Conservation (phyloP, 2,888 invertebrate genomes). For the Aspidiotus destructor region DNA sequence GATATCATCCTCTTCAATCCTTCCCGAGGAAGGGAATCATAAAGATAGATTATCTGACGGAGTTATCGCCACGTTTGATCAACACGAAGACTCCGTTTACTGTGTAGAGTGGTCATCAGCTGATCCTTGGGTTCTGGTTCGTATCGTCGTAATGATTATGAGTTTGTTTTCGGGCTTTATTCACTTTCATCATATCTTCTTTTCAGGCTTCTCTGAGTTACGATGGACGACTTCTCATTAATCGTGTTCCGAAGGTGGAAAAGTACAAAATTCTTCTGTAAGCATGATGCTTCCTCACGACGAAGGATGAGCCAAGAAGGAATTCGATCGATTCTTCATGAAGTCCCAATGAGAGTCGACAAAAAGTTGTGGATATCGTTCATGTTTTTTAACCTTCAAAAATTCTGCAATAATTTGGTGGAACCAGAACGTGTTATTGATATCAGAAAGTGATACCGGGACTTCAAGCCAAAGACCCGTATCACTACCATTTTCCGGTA, state of each 20-base stretch:
- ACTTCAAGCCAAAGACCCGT: too few species aligned
- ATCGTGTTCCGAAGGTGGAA: conserved; percentile 83
- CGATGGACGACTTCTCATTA: conserved; percentile 88
- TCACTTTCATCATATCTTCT: background rate
- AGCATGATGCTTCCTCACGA: background rate
- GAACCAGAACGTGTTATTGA: too few species aligned
- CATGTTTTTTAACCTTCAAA: too few species aligned
- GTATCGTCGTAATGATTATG: background rate
- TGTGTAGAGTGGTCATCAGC: conserved; percentile 94
- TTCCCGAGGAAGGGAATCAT: conserved; percentile 43
- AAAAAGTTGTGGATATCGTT: too few species aligned
- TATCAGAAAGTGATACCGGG: too few species aligned
- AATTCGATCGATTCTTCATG: too few species aligned
- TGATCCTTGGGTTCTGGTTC: conserved; percentile 93
- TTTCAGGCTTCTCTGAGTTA: conserved; percentile 77
- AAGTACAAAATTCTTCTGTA: conserved; percentile 76
- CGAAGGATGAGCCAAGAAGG: too few species aligned
- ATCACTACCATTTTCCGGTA: too few species aligned
- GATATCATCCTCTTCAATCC: conserved; percentile 60
- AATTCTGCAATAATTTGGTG: too few species aligned
- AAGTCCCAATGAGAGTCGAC: too few species aligned
- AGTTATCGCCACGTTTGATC: conserved; percentile 82
- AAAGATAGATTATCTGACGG: conserved; percentile 64
- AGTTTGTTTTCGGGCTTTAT: background rate
- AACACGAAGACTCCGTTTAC: conserved; percentile 97